A percentile compares a stretch with the other conserved stretches of the same genome.
Evolutionary conservation across 2,888 invertebrate species (phyloP).

Genomic region (Leucophora obtusa): DNA sequence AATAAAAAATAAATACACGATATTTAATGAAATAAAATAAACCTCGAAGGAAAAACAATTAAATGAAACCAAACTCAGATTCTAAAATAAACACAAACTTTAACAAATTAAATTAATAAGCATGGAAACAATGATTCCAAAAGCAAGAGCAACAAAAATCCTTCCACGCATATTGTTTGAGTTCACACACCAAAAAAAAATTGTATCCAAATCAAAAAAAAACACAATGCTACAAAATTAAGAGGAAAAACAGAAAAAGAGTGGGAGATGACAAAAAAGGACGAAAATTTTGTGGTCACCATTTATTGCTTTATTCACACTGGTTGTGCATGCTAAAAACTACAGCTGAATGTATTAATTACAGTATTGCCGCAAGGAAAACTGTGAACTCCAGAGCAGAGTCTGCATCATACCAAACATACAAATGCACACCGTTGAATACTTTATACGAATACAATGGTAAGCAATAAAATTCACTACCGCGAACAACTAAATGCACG

Average conservation of each 20-base stretch:
- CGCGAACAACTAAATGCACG: not conserved
- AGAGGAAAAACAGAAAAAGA: not conserved
- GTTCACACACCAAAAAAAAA: slow-evolving; percentile 1
- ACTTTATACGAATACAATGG: not conserved
- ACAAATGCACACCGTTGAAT: not conserved
- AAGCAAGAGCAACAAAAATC: not conserved
- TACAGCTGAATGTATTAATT: slow-evolving; percentile 56
- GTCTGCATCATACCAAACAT: slow-evolving; percentile 8
- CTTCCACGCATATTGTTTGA: slow-evolving; percentile 10
- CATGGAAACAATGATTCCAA: slow-evolving; percentile 29
- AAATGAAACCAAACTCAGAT: slow-evolving; percentile 44
- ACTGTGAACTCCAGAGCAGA: not conserved
- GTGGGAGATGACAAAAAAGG: slow-evolving; percentile 3
- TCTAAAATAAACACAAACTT: slow-evolving; percentile 57
- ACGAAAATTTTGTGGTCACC: slow-evolving; percentile 32
- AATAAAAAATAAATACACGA: slow-evolving; percentile 11
- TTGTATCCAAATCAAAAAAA: not conserved
- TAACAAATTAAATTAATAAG: slow-evolving; percentile 54
- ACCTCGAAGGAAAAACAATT: slow-evolving; percentile 50
- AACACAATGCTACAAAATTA: not conserved
- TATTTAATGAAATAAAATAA: slow-evolving; percentile 42
- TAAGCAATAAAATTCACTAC: not conserved
- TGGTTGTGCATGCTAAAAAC: slow-evolving; percentile 19
- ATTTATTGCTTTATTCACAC: slow-evolving; percentile 31
- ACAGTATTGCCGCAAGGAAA: slow-evolving; percentile 45